These are phyloP conservation scores for Orius insidiosus DNA, from an alignment of 1,140 invertebrate species.

Conservation along the genomic window DNA sequence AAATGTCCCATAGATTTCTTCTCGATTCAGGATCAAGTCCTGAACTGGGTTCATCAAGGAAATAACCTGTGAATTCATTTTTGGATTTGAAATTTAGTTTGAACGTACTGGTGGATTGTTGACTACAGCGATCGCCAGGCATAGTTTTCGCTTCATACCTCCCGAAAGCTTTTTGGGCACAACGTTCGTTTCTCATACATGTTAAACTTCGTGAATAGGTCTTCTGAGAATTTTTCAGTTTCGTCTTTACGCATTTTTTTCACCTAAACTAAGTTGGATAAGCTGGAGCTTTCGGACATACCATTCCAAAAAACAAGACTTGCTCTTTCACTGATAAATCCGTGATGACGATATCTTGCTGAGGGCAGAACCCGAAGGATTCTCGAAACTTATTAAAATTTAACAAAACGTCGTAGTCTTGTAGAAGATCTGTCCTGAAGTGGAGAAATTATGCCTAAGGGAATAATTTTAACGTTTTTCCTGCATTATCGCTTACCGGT, in stretches of 20 bases:
- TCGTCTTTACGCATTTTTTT: too few relatives aligned
- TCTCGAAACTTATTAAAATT: conserved; percentile 31
- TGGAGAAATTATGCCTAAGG: too few relatives aligned
- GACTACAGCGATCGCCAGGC: conserved; percentile 42
- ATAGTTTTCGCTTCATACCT: conserved; percentile 50
- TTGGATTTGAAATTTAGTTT: neutral
- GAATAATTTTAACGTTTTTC: too few relatives aligned
- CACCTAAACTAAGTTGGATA: too few relatives aligned
- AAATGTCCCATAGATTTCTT: conserved; percentile 40
- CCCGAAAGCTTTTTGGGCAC: conserved; percentile 33
- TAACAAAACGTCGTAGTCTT: too few relatives aligned
- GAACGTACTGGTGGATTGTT: conserved; percentile 28
- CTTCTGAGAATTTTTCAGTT: too few relatives aligned
- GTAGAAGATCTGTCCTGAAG: too few relatives aligned
- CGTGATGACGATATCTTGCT: conserved; percentile 46
- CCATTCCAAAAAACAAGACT: conserved; percentile 35
- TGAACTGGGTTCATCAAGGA: conserved; percentile 48
- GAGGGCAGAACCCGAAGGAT: conserved; percentile 46
- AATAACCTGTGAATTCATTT: conserved; percentile 29
- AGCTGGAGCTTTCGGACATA: conserved; percentile 7
- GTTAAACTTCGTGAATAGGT: conserved; percentile 2
- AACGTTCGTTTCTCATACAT: neutral
- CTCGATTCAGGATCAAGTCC: conserved; percentile 37
- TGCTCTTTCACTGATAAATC: conserved; percentile 42
- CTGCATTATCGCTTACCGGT: conserved; percentile 25